Conservation (phyloP, 1,140 invertebrate species). For the Apolygus lucorum region DNA sequence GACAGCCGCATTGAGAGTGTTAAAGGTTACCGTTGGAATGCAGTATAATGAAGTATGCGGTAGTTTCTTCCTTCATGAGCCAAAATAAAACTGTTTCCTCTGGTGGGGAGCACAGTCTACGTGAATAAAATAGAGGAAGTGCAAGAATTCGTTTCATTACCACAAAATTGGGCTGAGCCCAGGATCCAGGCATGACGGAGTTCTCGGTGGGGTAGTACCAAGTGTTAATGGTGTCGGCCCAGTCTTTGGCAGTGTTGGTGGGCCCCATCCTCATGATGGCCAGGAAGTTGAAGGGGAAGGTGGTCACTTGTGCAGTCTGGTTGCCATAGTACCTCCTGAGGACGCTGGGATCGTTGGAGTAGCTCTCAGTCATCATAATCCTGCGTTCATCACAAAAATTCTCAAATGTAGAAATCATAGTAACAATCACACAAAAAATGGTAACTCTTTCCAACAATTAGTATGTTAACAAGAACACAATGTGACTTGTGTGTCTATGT, state of each 20-base stretch:
- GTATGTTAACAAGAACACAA: too few relatives aligned
- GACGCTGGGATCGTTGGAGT: slow-evolving; percentile 31
- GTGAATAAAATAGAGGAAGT: too few relatives aligned
- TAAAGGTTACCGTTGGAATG: too few relatives aligned
- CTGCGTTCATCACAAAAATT: slow-evolving; percentile 27
- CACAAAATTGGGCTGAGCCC: background rate
- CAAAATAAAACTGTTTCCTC: too few relatives aligned
- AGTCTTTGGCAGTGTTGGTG: background rate
- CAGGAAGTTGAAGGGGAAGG: slow-evolving; percentile 41
- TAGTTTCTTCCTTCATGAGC: too few relatives aligned
- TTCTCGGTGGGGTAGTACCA: background rate
- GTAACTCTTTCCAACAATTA: too few relatives aligned
- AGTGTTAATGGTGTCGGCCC: background rate
- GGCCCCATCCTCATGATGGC: background rate
- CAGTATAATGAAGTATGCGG: too few relatives aligned
- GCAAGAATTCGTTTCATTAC: too few relatives aligned
- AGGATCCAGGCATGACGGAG: background rate
- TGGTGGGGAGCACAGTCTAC: too few relatives aligned
- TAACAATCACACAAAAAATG: background rate
- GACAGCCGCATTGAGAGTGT: too few relatives aligned
- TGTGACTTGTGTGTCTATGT: too few relatives aligned
- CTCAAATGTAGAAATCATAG: background rate
- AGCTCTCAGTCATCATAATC: slow-evolving; percentile 41
- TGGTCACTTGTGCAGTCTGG: slow-evolving; percentile 35
- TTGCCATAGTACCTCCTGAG: slow-evolving; percentile 39